Percentiles rank a stretch among this genome's conserved stretches.
phyloP scores from a whole-genome alignment of 2,113 vertebrate genomes.

The Python bivittatus region DNA sequence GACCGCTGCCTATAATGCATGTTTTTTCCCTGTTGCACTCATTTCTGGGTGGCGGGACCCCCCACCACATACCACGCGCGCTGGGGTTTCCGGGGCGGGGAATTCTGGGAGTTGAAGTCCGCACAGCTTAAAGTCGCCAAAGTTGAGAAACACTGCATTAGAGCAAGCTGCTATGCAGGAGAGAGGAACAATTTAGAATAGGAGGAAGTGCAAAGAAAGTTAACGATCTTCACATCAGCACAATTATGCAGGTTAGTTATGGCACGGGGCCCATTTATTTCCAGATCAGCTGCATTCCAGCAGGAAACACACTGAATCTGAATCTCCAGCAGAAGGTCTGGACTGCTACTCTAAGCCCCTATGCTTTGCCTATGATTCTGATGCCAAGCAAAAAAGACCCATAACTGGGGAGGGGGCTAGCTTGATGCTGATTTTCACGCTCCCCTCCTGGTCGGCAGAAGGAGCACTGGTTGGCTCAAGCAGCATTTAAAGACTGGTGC shows the following conservation, averaged over 20 bases:
- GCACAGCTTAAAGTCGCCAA: too few relatives aligned
- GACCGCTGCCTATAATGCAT: too few relatives aligned
- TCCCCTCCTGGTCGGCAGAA: not conserved
- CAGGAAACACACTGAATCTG: not conserved
- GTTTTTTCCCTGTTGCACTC: too few relatives aligned
- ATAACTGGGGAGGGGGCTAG: not conserved
- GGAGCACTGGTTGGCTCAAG: not conserved
- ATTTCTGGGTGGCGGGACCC: too few relatives aligned
- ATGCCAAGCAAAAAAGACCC: not conserved
- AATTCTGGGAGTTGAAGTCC: too few relatives aligned
- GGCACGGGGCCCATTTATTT: not conserved
- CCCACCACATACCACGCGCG: too few relatives aligned
- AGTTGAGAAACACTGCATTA: too few relatives aligned
- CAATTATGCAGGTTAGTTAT: not conserved
- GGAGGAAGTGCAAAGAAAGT: not conserved
- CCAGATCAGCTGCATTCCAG: not conserved
- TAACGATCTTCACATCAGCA: not conserved
- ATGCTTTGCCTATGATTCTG: not conserved
- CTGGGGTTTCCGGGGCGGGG: too few relatives aligned
- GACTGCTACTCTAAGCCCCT: not conserved
- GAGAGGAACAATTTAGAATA: not conserved
- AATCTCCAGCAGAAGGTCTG: not conserved
- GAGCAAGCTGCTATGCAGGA: not conserved
- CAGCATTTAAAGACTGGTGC: not conserved
- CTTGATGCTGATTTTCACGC: not conserved